These are phyloP conservation scores for Platycnemis pennipes DNA, from an alignment of 2,888 invertebrate species.

Conservation along the genomic window DNA sequence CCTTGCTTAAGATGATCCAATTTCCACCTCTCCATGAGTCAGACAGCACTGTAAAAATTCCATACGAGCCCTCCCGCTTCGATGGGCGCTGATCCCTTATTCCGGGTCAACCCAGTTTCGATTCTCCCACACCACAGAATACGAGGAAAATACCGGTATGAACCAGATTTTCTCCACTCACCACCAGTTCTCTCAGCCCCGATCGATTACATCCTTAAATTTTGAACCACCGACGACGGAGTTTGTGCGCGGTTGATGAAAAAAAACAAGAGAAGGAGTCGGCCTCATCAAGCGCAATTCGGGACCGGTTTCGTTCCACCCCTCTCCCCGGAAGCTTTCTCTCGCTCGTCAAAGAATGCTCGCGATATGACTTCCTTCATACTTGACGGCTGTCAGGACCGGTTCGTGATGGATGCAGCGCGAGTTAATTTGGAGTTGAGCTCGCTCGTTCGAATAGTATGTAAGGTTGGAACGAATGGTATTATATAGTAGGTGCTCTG, in stretches of 20 bases:
- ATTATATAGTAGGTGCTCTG: too few relatives aligned
- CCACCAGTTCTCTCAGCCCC: neutral
- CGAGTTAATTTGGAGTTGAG: too few relatives aligned
- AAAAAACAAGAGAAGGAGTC: neutral
- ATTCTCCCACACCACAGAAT: neutral
- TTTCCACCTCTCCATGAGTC: too few relatives aligned
- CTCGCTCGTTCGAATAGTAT: too few relatives aligned
- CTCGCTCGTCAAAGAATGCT: neutral
- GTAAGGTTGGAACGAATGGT: too few relatives aligned
- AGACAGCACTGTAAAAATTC: too few relatives aligned
- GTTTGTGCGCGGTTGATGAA: neutral
- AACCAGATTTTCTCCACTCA: neutral
- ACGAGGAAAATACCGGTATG: neutral
- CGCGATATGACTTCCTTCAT: neutral
- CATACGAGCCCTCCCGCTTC: too few relatives aligned
- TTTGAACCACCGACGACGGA: neutral
- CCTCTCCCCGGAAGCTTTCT: neutral
- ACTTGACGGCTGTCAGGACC: neutral
- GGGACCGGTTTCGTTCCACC: neutral
- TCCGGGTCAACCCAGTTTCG: neutral
- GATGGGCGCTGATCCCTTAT: too few relatives aligned
- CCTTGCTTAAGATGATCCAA: too few relatives aligned
- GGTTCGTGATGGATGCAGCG: too few relatives aligned
- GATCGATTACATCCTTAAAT: conserved; percentile 2
- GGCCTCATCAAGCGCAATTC: neutral